Conservation (phyloP, 2,888 invertebrate species). For the Tanypteryx hageni region DNA sequence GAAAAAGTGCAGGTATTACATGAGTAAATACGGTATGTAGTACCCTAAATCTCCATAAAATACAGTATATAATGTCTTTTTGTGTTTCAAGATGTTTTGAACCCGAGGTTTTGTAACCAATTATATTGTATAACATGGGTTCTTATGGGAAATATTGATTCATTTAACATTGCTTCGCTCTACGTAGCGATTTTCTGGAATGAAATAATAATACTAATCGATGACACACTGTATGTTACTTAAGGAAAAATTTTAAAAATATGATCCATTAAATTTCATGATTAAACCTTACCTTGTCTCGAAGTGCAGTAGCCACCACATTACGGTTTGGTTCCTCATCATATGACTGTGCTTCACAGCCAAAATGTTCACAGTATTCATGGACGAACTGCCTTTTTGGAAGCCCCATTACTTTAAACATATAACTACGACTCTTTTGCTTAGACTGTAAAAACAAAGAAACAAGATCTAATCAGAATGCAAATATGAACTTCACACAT, state of each 20-base stretch:
- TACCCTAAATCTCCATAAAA: too few species aligned
- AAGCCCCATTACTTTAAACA: constrained; percentile 95
- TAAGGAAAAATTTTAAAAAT: not conserved
- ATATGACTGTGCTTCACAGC: constrained; percentile 94
- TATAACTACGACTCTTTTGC: constrained; percentile 88
- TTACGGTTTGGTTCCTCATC: constrained; percentile 97
- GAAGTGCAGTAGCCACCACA: constrained; percentile 93
- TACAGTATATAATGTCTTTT: too few species aligned
- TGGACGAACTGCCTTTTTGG: constrained; percentile 95
- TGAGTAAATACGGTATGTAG: too few species aligned
- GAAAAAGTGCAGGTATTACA: too few species aligned
- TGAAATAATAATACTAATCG: too few species aligned
- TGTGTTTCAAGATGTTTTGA: too few species aligned
- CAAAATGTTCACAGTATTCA: constrained; percentile 96
- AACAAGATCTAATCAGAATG: not conserved
- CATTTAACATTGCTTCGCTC: too few species aligned
- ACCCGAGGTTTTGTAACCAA: too few species aligned
- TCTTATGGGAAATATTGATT: too few species aligned
- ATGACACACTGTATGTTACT: not conserved
- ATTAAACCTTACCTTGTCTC: constrained; percentile 80
- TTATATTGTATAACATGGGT: too few species aligned
- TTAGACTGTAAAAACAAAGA: constrained; percentile 78
- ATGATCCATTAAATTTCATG: not conserved
- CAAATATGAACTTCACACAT: not conserved
- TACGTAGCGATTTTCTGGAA: too few species aligned